phyloP scores from a whole-genome alignment of 2,888 invertebrate genomes.

The Tridacna crocea region DNA sequence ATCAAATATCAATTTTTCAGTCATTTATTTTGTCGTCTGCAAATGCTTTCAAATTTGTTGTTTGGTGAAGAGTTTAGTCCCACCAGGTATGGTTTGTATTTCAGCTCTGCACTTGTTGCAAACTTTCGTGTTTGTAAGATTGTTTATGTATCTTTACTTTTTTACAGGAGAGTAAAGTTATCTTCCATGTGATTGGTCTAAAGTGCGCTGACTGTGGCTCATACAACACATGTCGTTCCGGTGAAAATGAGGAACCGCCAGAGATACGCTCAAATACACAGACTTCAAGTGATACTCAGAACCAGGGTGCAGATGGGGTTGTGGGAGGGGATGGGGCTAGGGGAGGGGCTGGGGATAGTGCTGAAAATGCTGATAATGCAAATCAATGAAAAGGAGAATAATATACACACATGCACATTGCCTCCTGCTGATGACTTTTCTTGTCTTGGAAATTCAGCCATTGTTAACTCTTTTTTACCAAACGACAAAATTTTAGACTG shows the following conservation, averaged over 20 bases:
- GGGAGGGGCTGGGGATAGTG: background rate
- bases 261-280: background rate
- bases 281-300: background rate
- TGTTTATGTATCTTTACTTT: background rate
- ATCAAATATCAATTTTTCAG: too few relatives aligned
- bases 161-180: constrained; percentile 90
- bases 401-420: background rate
- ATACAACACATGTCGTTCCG: constrained; percentile 89
- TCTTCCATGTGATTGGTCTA: constrained; percentile 94
- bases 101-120: too few relatives aligned
- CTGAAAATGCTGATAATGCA: background rate
- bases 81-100: too few relatives aligned
- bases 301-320: background rate
- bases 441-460: background rate
- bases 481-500: too few relatives aligned
- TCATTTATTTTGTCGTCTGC: too few relatives aligned
- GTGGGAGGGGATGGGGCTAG: background rate
- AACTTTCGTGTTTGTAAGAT: too few relatives aligned
- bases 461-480: too few relatives aligned
- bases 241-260: constrained; percentile 31
- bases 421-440: background rate
- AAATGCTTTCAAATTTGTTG: too few relatives aligned
- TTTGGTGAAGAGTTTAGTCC: too few relatives aligned
- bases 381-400: background rate
- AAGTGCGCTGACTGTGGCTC: constrained; percentile 93